Evolutionary conservation across 2,888 invertebrate genomes (phyloP), one percentile per base, ranked within the genome.

Genomic region (Mactromeris polynyma): DNA sequence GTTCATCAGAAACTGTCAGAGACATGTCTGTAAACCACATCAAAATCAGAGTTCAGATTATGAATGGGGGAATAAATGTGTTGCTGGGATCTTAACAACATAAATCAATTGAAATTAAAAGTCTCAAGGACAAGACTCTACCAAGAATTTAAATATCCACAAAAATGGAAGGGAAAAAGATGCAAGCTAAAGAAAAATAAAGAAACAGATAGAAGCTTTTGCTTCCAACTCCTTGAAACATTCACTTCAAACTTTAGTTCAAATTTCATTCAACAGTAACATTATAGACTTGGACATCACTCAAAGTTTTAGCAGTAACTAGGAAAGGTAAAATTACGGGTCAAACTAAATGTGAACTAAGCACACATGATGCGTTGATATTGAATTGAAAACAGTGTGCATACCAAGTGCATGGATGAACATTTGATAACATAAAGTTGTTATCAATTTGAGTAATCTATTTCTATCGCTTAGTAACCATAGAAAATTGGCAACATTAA

Each of bases 21-120:
- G 14, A 46, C 11, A 11, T 11, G 46, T 46, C 42, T 58, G 58
- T 58, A 58, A n/a, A 64, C 46, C 46, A 46, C 46, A 46, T 46
- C 46, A 46, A 64, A 64, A 64, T 0, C 58, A 7, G 58, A 9
- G 9, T 64, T 9, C n/a, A 64, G n/a, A 26, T 26, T 26, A 64
- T 26, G 3, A 26, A 64, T n/a, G 26, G 26, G 58, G 26, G 26
- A 21, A 64, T 26, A 26, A 64, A 58, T 64, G n/a, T 64, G 58
- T 64, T 26, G 26, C 58, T 64, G 9, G 26, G 26, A 26, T 26
- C 58, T 64, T 26, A 26, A 26, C 26, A 26, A 64, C 58, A 64
- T 64, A 64, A 64, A 64, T 64, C 58, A 64, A 64, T 11, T 64
- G n/a, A 64, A 64, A 64, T 64, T 64, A 64, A 64, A 64, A 64